Percentiles rank a stretch among this genome's conserved stretches.
Conservation (phyloP, 2,797 vertebrate genomes). For the Cynodonichthys magdalenae region DNA sequence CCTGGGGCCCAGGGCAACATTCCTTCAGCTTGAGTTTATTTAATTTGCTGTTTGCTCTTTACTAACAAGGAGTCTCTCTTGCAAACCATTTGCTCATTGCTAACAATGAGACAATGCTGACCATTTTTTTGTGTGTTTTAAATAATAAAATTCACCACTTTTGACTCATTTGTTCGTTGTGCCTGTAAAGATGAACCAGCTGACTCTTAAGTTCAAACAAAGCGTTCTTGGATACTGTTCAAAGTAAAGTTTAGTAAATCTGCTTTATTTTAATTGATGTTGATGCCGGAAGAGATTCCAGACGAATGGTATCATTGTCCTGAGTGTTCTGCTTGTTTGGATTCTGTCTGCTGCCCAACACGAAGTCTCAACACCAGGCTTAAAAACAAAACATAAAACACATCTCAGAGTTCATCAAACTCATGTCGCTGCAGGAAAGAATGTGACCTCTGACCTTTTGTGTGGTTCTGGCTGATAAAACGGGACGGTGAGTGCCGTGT, state of each 20-base stretch:
- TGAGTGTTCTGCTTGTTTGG: constrained; percentile 22
- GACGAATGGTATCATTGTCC: constrained; percentile 45
- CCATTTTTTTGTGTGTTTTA: too few species aligned
- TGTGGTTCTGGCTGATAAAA: constrained; percentile 36
- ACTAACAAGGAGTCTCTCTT: constrained; percentile 4
- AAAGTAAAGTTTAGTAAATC: constrained; percentile 36
- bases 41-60: constrained; percentile 32
- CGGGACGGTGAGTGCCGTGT: constrained; percentile 2
- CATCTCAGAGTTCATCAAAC: neutral
- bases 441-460: constrained; percentile 50
- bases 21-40: constrained; percentile 37
- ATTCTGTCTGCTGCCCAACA: constrained; percentile 21
- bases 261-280: constrained; percentile 5
- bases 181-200: constrained; percentile 22
- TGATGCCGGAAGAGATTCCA: constrained; percentile 31
- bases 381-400: neutral
- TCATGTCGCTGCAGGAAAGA: constrained; percentile 22
- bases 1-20: constrained; percentile 33
- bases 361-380: constrained; percentile 10
- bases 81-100: neutral
- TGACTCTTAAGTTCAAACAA: constrained; percentile 34
- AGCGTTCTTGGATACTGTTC: constrained; percentile 51
- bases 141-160: too few species aligned
- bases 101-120: neutral
- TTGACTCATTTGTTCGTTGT: neutral